phyloP scores from a whole-genome alignment of 2,888 invertebrate species.

The Tenthredo scrophulariae region DNA sequence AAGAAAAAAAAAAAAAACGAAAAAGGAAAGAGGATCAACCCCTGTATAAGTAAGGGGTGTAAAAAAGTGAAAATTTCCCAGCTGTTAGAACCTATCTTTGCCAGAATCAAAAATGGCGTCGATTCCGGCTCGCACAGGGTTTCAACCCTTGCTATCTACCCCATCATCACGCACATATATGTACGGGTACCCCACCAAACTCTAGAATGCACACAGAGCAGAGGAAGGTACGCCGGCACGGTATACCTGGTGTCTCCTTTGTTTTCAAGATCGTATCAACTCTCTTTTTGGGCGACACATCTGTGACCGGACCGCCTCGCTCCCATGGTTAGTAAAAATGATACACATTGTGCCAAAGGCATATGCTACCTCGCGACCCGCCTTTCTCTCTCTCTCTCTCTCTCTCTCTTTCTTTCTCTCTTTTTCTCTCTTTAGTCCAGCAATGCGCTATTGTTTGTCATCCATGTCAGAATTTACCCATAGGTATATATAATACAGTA shows the following conservation, averaged over 20 bases:
- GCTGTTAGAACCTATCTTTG: slow-evolving; percentile 73
- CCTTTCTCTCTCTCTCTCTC: background rate
- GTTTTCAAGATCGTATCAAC: slow-evolving; percentile 55
- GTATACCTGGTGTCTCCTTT: slow-evolving; percentile 68
- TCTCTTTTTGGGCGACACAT: slow-evolving; percentile 65
- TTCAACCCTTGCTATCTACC: slow-evolving; percentile 77
- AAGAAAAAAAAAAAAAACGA: background rate
- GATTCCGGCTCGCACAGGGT: slow-evolving; percentile 60
- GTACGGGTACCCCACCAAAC: slow-evolving; percentile 50
- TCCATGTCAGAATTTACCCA: slow-evolving; percentile 9
- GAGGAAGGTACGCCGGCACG: slow-evolving; percentile 19
- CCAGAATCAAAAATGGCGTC: slow-evolving; percentile 74
- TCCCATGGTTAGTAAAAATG: slow-evolving; percentile 61
- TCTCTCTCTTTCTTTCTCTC: background rate
- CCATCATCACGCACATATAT: slow-evolving; percentile 62
- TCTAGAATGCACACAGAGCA: background rate
- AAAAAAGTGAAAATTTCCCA: slow-evolving; percentile 72
- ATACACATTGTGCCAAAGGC: slow-evolving; percentile 68
- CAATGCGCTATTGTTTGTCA: slow-evolving; percentile 31
- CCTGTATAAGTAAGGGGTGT: slow-evolving; percentile 29
- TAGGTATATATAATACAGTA: background rate
- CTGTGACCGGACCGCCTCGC: slow-evolving; percentile 68
- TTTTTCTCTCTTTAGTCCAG: background rate
- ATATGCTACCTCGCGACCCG: slow-evolving; percentile 58
- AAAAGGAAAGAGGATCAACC: background rate